Conservation (phyloP, 1,140 invertebrate genomes). For the Drosophila baimaii region DNA sequence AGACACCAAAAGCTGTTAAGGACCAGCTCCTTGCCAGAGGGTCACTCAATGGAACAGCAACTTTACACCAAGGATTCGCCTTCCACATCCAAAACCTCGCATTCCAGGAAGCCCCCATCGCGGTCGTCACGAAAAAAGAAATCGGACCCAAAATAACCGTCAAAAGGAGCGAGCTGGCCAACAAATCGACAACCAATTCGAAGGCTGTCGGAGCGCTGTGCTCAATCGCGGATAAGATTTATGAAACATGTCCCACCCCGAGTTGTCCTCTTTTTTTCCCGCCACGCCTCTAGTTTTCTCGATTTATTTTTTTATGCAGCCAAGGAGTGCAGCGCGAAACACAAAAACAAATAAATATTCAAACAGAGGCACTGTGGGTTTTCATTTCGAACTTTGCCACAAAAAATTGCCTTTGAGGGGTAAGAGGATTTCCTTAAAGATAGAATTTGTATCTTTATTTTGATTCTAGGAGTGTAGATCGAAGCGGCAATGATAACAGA, state of each 20-base stretch:
- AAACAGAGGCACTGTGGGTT: constrained; percentile 44
- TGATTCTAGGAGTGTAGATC: not conserved
- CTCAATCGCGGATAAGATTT: constrained; percentile 75
- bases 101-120: constrained; percentile 5
- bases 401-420: not conserved
- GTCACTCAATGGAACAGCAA: constrained; percentile 1
- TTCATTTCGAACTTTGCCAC: not conserved
- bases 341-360: constrained; percentile 69
- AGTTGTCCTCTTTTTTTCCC: constrained; percentile 40
- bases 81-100: too few species aligned
- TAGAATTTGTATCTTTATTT: not conserved
- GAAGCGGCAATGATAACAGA: not conserved
- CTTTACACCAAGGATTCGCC: not conserved
- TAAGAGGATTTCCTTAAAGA: not conserved
- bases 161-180: constrained; percentile 1
- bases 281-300: constrained; percentile 15
- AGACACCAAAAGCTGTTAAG: constrained; percentile 4
- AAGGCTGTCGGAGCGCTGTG: constrained; percentile 54
- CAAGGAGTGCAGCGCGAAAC: constrained; percentile 41
- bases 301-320: constrained; percentile 41
- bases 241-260: constrained; percentile 72
- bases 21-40: not conserved
- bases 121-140: constrained; percentile 13
- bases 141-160: constrained; percentile 28
- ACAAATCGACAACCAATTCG: constrained; percentile 67